Evolutionary conservation across 2,797 vertebrate species (phyloP).

Genomic region (Mormyrus proboscirostris): DNA sequence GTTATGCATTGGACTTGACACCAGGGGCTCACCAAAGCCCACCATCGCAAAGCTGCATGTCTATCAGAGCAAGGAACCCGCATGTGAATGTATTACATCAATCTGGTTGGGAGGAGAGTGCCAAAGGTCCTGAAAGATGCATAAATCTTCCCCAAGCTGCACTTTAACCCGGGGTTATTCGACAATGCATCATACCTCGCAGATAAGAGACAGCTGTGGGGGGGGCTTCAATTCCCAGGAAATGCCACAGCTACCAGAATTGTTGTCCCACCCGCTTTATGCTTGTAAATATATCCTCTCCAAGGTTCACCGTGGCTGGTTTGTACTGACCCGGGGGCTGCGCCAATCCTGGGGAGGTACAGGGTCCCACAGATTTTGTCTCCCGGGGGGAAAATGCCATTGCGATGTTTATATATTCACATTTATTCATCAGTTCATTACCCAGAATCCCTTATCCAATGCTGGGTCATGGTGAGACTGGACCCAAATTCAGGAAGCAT

Average conservation of each 20-base stretch:
- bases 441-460: background rate
- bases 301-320: background rate
- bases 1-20: background rate
- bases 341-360: background rate
- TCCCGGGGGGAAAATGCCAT: background rate
- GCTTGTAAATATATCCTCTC: background rate
- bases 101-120: background rate
- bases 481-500: background rate
- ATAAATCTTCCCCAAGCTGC: background rate
- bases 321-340: background rate
- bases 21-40: background rate
- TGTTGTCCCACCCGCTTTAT: background rate
- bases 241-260: background rate
- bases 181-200: background rate
- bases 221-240: background rate
- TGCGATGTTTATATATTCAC: background rate
- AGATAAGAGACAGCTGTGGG: background rate
- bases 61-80: background rate
- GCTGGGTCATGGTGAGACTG: background rate
- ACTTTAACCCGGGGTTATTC: background rate
- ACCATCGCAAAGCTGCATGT: background rate
- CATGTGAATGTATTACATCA: background rate
- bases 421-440: background rate
- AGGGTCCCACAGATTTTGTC: background rate
- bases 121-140: background rate